Evolutionary conservation across 2,888 invertebrate genomes (phyloP), one percentile per base, ranked within the genome.

Genomic region (Coleophora flavipennella): DNA sequence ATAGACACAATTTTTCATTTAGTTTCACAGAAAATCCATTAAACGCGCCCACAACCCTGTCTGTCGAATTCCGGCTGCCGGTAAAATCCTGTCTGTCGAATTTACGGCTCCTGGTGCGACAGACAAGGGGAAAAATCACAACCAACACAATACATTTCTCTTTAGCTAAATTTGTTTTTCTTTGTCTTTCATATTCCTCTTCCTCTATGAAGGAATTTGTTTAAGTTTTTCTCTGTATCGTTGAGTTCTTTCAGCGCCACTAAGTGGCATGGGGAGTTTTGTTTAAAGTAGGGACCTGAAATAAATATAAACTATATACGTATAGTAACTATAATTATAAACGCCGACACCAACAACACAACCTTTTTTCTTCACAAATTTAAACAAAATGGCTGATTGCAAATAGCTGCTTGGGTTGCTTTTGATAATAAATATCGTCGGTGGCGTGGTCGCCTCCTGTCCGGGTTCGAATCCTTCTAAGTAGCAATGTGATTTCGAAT

Each of bases 151-250:
- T n/a, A n/a, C n/a, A n/a, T n/a, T n/a, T n/a, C n/a, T n/a, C 35
- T 37, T 35, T 13, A 26, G 36, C 26, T 37, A 40, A 43, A 39
- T 43, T 40, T 35, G 28, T 36, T 35, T 20, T 31, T 11, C 36
- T 40, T 43, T 38, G 38, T 10, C 33, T 34, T 35, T 40, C 33
- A 26, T 36, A 40, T 31, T 34, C 40, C 31, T 37, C 37, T 13
- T n/a, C n/a, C n/a, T n/a, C n/a, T n/a, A n/a, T n/a, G 40, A 36
- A 2, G 25, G 31, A 33, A 25, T 33, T 31, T 25, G 10, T 36
- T 36, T 42, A 27, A 42, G 31, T 25, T 38, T 39, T 36, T 39
- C 39, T 36, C 36, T 38, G 33, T 42, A 39, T 20, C 38, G 25
- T 29, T 33, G 31, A 13, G 35, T 38, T 32, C 35, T 34, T 31